A percentile compares a stretch with the other conserved stretches of the same genome.
Evolutionary conservation across 2,797 vertebrate species (phyloP).

Genomic region (Tokudaia muenninki): DNA sequence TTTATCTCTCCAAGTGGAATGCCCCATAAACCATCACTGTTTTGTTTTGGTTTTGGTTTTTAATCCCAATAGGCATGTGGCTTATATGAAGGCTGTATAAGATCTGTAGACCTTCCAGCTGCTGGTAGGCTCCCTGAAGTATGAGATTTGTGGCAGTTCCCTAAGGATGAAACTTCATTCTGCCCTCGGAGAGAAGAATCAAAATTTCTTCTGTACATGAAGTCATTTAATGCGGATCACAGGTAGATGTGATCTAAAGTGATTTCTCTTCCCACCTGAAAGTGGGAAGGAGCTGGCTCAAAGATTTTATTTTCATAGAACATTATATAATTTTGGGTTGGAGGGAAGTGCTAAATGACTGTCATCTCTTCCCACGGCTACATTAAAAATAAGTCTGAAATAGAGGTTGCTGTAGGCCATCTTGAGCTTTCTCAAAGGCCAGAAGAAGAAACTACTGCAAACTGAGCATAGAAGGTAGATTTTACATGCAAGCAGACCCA

Average conservation of each 20-base stretch:
- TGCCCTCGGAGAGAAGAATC: not conserved
- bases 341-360: constrained; percentile 46
- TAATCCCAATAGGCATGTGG: not conserved
- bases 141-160: not conserved
- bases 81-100: fast-evolving
- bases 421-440: constrained; percentile 22
- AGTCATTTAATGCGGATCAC: not conserved
- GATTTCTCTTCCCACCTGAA: not conserved
- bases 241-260: not conserved
- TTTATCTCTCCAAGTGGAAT: not conserved
- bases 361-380: constrained; percentile 42
- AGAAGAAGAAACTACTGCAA: not conserved
- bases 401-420: constrained; percentile 1
- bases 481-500: not conserved
- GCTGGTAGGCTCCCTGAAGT: fast-evolving
- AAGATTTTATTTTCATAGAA: constrained; percentile 66
- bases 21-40: not conserved
- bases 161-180: not conserved
- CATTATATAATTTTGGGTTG: constrained; percentile 63
- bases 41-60: not conserved
- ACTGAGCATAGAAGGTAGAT: not conserved
- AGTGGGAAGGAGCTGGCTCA: constrained; percentile 5
- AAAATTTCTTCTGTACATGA: not conserved
- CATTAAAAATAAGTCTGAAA: constrained; percentile 54
- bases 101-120: fast-evolving